Base-by-base conservation (phyloP, 2,113 vertebrate genomes). In the Cyphomyrus discorhynchus region DNA sequence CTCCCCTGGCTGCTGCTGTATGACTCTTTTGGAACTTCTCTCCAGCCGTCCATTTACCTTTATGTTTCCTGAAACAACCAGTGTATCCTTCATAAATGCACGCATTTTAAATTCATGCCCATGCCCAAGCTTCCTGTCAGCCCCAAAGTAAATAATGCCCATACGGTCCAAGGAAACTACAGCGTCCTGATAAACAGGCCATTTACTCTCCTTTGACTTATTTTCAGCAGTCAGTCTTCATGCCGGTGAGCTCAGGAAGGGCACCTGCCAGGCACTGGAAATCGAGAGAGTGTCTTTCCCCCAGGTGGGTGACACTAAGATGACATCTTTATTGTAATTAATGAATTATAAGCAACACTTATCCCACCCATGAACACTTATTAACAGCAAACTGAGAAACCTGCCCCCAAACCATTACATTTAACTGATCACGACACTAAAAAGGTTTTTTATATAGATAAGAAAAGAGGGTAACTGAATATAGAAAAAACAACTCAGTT, bases 121-220 rank as follows among this genome's bases (percentile, higher is more conserved):
- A 87, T 35, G 9, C 46, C 84, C 66, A 31, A 21, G 42, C 21
- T 77, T 66, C 47, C 24, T 70, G 80, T 85, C 89, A 85, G 80
- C 42, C n/a, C 39, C 13, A 89, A 62, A 90, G 82, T 90, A 42
- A 86, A 90, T 87, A 74, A 70, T 19, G 77, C 8, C 27, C 24
- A 66, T 35, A 31, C 31, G 7, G 56, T 83, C 45, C 70, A 50
- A 87, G 89, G 27, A 90, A 90, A 77, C 1, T 11, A 13, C 82
- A 56, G 53, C 70, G 5, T 39, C 15, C 24, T 4, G 31, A 80
- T 80, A 87, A 90, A 53, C 62, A 50, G 62, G 31, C 35, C 27
- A 87, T 90, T 87, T 86, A 52, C 89, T 15, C 31, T 90, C 83
- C 62, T 52, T 87, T 90, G 83, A 89, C 89, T 89, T 90, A 53